Conservation (phyloP, 2,113 vertebrate genomes). For the Mungos mungo region DNA sequence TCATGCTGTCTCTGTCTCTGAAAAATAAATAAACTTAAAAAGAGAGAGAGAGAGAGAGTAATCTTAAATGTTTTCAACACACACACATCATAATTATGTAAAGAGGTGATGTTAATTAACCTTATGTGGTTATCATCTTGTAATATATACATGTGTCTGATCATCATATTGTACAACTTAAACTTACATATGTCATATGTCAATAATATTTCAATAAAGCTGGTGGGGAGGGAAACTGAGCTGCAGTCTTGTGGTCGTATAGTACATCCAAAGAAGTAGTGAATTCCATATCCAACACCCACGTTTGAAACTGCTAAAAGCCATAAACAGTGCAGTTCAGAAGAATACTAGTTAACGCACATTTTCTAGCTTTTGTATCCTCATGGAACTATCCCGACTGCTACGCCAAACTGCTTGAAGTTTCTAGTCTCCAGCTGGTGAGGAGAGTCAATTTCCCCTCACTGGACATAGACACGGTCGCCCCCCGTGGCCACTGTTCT, state of each 20-base stretch:
- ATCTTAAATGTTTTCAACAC: background rate
- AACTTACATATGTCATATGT: background rate
- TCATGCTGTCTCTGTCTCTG: too few species aligned
- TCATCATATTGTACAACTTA: background rate
- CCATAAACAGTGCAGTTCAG: background rate
- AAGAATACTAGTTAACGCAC: background rate
- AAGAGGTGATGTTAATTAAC: background rate
- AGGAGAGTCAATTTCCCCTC: background rate
- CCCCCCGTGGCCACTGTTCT: background rate
- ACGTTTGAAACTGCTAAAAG: background rate
- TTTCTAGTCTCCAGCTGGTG: background rate
- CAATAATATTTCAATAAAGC: background rate
- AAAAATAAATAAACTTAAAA: too few species aligned
- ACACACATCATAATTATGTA: background rate
- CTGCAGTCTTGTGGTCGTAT: background rate
- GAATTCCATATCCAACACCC: background rate
- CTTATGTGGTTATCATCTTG: background rate
- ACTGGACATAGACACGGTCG: background rate
- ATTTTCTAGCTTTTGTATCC: background rate
- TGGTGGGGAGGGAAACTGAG: background rate
- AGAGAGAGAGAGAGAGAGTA: background rate
- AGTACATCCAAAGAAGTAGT: background rate
- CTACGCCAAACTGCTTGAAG: background rate
- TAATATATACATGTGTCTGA: background rate
- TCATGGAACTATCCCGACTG: fast-evolving